Evolutionary conservation across 2,888 invertebrate genomes (phyloP), one percentile per base, ranked within the genome.

Genomic region (Campaea margaritaria): DNA sequence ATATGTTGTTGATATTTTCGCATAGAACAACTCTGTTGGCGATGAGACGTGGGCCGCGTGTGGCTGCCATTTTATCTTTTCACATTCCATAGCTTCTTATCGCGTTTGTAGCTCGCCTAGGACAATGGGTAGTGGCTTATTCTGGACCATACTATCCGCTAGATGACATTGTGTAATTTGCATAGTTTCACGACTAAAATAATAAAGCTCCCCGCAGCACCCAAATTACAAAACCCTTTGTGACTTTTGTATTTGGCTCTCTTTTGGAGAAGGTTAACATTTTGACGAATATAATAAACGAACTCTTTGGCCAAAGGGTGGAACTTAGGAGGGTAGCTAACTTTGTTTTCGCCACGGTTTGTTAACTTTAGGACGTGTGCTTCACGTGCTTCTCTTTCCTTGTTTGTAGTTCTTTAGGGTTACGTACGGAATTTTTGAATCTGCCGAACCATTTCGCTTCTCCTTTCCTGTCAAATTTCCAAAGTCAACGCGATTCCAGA

Each of bases 321-420:
- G 43, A 51, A 41, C 21, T 50, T 31, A 16, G 46, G 14, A 43
- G 14, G 27, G 49, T 21, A 21, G 53, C 44, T 50, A 51, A 60
- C 60, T 55, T 60, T 60, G 60, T 60, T 55, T 46, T 43, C 36
- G 43, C 27, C 47, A 60, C 60, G 60, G 60, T 60, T 60, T 55
- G 60, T 60, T 55, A 60, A 51, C 55, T 55, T 46, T 12, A 36
- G 46, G 46, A 55, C 60, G 54, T 55, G 59, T 46, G 46, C 46
- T 54, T 45, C n/a, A 34, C 38, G 41, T 45, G 38, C 38, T 47
- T 45, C 13, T 38, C 15, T 58, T 31, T 34, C 46, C 41, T 49
- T 59, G 39, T 59, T 46, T 51, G 41, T 41, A 55, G 46, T 46
- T 55, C 15, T 55, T 54, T 42, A 14, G 55, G 38, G 50, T 41